These are phyloP conservation scores for Triplophysa dalaica DNA, from an alignment of 2,113 vertebrate species.

Conservation along the genomic window DNA sequence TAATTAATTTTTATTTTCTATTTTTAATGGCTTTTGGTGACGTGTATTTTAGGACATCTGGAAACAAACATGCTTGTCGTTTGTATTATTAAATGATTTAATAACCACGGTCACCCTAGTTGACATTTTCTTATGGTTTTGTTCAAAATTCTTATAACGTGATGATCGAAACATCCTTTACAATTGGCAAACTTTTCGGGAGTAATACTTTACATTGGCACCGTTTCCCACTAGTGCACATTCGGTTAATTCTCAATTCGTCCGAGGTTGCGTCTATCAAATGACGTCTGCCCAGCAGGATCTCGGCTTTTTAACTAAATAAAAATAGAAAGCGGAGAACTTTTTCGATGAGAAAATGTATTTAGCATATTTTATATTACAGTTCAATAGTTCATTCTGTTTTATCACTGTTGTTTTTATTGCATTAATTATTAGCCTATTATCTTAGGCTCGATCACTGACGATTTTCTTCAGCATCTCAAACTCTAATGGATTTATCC, in stretches of 20 bases:
- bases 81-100: neutral
- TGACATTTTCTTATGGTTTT: neutral
- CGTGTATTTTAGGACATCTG: neutral
- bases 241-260: neutral
- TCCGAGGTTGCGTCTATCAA: neutral
- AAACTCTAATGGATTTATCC: constrained; percentile 41
- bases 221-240: neutral
- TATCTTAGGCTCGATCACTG: constrained; percentile 2
- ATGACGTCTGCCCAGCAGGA: neutral
- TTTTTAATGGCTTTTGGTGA: neutral
- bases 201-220: neutral
- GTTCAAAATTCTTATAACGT: neutral
- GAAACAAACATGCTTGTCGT: neutral
- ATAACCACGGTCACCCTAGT: neutral
- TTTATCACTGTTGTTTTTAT: constrained; percentile 17
- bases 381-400: neutral
- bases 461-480: constrained; percentile 33
- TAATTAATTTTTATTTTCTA: neutral
- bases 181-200: neutral
- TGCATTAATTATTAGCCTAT: neutral
- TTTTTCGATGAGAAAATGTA: neutral
- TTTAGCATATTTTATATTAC: constrained; percentile 18
- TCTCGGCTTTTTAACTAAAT: neutral
- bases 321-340: neutral
- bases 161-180: neutral